Percentiles rank a stretch among this genome's conserved stretches.
phyloP scores from a whole-genome alignment of 2,888 invertebrate genomes.

The Lysandra coridon region DNA sequence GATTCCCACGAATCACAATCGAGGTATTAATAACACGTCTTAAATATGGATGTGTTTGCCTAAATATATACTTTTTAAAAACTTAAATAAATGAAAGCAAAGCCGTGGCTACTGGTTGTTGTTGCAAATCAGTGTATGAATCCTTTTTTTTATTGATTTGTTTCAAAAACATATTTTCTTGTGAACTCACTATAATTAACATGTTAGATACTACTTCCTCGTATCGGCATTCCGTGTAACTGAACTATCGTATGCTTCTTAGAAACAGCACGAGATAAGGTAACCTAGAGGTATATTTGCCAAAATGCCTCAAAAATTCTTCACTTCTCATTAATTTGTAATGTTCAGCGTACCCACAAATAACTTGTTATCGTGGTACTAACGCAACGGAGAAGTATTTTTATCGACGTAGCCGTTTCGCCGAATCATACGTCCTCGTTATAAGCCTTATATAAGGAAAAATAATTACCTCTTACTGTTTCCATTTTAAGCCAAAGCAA shows the following conservation, averaged over 20 bases:
- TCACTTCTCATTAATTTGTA: neutral
- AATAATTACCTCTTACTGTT: constrained; percentile 61
- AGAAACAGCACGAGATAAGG: neutral
- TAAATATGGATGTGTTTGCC: too few species aligned
- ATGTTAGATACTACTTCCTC: neutral
- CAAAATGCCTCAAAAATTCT: neutral
- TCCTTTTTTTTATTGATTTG: too few species aligned
- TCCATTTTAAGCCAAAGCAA: constrained; percentile 61
- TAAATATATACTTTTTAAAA: too few species aligned
- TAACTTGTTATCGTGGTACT: neutral
- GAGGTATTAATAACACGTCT: too few species aligned
- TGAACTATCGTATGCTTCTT: neutral
- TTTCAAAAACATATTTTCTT: too few species aligned
- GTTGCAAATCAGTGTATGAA: too few species aligned
- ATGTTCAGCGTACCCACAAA: neutral
- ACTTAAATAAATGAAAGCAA: too few species aligned
- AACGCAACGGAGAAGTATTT: constrained; percentile 30
- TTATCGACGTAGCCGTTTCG: constrained; percentile 35
- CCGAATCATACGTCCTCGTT: constrained; percentile 32
- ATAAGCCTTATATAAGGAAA: constrained; percentile 58
- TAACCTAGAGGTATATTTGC: neutral
- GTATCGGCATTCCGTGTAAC: neutral
- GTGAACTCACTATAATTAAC: too few species aligned
- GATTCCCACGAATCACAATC: too few species aligned
- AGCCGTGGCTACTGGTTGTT: too few species aligned